These are phyloP conservation scores for Crotalus tigris DNA, from an alignment of 2,113 vertebrate genomes.

Conservation along the genomic window DNA sequence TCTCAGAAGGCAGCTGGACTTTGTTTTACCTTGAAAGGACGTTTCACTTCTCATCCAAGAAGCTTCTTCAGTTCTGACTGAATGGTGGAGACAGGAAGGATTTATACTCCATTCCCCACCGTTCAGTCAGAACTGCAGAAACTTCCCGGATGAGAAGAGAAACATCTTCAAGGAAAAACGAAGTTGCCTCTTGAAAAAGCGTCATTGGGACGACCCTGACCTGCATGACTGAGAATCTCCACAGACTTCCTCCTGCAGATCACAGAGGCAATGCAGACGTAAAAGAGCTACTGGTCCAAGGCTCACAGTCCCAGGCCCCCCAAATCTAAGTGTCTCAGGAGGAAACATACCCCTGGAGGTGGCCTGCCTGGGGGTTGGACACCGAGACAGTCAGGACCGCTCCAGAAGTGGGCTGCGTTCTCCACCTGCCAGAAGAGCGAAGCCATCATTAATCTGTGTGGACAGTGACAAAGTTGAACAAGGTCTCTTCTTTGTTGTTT, in stretches of 20 bases:
- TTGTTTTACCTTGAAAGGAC: not conserved
- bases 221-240: not conserved
- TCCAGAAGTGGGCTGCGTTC: constrained; percentile 57
- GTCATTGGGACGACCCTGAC: not conserved
- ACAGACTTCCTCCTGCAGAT: not conserved
- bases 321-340: not conserved
- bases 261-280: not conserved
- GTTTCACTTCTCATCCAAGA: not conserved
- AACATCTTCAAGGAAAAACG: not conserved
- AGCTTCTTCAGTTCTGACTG: not conserved
- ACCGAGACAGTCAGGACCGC: constrained; percentile 71
- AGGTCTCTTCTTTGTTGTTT: not conserved
- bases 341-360: constrained; percentile 40
- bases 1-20: not conserved
- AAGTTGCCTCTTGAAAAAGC: not conserved
- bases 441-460: not conserved
- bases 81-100: not conserved
- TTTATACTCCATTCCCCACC: not conserved
- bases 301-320: not conserved
- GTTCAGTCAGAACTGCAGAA: not conserved
- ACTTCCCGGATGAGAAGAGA: not conserved
- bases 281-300: not conserved
- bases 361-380: constrained; percentile 60
- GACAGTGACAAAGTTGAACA: not conserved
- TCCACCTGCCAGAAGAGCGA: constrained; percentile 61